Evolutionary conservation across 2,113 vertebrate genomes (phyloP), one percentile per base, ranked within the genome.

Genomic region (Petrocephalus microphthalmus): DNA sequence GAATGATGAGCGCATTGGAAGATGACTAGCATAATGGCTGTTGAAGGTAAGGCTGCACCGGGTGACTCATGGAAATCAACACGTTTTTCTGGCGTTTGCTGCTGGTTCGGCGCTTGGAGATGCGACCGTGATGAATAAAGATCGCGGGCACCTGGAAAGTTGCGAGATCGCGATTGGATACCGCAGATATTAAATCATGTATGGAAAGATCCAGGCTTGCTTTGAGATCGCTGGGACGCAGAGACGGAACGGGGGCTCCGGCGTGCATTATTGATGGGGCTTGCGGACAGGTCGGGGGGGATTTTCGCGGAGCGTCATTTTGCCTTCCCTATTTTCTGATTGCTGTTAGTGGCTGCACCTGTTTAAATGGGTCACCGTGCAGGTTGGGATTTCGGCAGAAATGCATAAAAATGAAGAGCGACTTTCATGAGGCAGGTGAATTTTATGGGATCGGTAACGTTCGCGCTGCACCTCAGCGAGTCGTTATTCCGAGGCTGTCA

Each of bases 21-120:
- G 91, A 95, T 89, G 86, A 85, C 29, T 93, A 92, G 90, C 92
- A 89, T 87, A 17, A 96, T 96, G 95, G 94, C 95, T 88, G 94
- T 96, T 83, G 91, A 95, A 95, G 95, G 95, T 96, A 94, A 95
- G 94, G 0, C 37, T 11, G 42, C 7, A 19, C 11, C 60, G 49
- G 22, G 54, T 60, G 56, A 86, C 29, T 60, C 29, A 13, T 42
- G 53, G 15, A 60, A 29, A 86, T 60, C 33, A 60, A 86, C 42
- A 86, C 85, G 54, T 57, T 86, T 86, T 22, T 42, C 25, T 57
- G 52, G 22, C 37, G 45, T 45, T 6, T 60, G 37, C 13, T 56
- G 20, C 45, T 54, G 84, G 84, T 85, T 53, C 52, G 17, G 15
- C 78, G 52, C 57, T 67, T 64, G 20, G 25, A 13, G 64, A 64